Conservation (phyloP, 2,888 invertebrate species). For the Spodoptera littoralis region DNA sequence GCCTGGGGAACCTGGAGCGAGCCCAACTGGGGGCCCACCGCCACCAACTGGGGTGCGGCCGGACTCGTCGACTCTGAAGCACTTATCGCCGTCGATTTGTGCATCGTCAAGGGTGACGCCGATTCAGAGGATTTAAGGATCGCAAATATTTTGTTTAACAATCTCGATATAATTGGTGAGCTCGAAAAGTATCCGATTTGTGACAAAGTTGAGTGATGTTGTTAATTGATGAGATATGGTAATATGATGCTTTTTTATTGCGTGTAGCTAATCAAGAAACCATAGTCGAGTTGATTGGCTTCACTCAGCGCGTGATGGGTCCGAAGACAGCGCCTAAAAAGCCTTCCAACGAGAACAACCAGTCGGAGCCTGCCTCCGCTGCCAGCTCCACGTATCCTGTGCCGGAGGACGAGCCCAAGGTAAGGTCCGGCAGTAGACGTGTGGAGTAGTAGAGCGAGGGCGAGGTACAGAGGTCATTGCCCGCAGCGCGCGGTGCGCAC, state of each 20-base stretch:
- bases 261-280: slow-evolving; percentile 97
- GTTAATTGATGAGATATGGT: neutral
- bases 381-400: slow-evolving; percentile 50
- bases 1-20: slow-evolving; percentile 24
- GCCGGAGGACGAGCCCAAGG: slow-evolving; percentile 60
- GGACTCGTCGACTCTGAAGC: slow-evolving; percentile 95
- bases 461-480: no score
- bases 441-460: no score
- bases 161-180: slow-evolving; percentile 97
- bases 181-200: slow-evolving; percentile 2
- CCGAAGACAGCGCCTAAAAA: slow-evolving; percentile 62
- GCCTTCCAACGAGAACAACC: slow-evolving; percentile 60
- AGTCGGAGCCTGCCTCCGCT: slow-evolving; percentile 54
- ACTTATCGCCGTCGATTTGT: slow-evolving; percentile 90
- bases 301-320: slow-evolving; percentile 91
- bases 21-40: slow-evolving; percentile 89
- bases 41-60: slow-evolving; percentile 91
- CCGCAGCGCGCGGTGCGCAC: slow-evolving; percentile 87
- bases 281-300: slow-evolving; percentile 97
- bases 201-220: neutral
- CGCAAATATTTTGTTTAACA: slow-evolving; percentile 97
- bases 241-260: neutral
- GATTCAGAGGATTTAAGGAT: slow-evolving; percentile 90
- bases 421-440: slow-evolving; percentile 44
- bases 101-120: slow-evolving; percentile 81